phyloP scores from a whole-genome alignment of 2,888 invertebrate genomes.

The Tachystola acroxantha region DNA sequence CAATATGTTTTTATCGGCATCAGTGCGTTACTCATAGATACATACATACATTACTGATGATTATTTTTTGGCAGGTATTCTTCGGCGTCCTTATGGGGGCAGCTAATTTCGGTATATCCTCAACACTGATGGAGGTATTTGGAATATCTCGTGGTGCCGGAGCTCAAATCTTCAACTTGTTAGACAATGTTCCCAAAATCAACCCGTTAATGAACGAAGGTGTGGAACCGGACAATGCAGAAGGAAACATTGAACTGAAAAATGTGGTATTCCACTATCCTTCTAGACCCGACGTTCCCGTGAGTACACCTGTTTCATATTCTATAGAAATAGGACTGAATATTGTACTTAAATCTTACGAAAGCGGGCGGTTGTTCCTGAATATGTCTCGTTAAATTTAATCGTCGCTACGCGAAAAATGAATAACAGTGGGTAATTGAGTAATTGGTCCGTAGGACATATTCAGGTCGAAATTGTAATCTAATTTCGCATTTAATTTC shows the following conservation, averaged over 20 bases:
- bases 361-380: too few species aligned
- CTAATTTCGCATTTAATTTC: too few species aligned
- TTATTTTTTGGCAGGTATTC: conserved; percentile 83
- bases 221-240: conserved; percentile 67
- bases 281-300: conserved; percentile 84
- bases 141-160: conserved; percentile 89
- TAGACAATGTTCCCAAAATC: conserved; percentile 85
- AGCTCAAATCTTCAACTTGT: conserved; percentile 85
- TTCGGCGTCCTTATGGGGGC: conserved; percentile 87
- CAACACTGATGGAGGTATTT: conserved; percentile 89
- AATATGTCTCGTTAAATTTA: too few species aligned
- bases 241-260: conserved; percentile 84
- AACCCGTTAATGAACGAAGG: conserved; percentile 84
- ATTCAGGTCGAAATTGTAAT: too few species aligned
- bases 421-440: too few species aligned
- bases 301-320: conserved; percentile 68
- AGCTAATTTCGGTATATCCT: conserved; percentile 89
- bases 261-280: conserved; percentile 90
- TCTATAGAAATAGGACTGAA: too few species aligned
- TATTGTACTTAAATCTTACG: too few species aligned
- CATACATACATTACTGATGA: not conserved
- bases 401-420: too few species aligned
- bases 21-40: too few species aligned
- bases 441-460: too few species aligned
- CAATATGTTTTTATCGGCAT: too few species aligned